Conservation (phyloP, 2,888 invertebrate species). For the Coleophora deauratella region DNA sequence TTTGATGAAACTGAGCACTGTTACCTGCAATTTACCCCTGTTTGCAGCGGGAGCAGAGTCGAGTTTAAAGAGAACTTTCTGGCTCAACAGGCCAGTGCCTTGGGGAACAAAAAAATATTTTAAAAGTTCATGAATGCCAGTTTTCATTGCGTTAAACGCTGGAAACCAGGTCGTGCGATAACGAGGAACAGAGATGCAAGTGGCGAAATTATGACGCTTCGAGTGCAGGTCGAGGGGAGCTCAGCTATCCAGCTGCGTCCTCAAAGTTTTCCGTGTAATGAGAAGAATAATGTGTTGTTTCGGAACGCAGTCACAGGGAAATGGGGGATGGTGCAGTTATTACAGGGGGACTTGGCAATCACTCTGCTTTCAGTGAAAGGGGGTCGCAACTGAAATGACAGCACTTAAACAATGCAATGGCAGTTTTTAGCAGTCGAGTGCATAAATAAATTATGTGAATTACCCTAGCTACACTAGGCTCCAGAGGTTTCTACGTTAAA, state of each 20-base stretch:
- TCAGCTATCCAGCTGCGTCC: conserved; percentile 17
- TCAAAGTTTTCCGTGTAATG: conserved; percentile 23
- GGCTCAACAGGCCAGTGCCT: background rate
- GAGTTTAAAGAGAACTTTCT: background rate
- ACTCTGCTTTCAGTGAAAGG: conserved; percentile 30
- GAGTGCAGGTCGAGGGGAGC: conserved; percentile 15
- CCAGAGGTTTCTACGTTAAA: no score
- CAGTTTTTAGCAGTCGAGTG: no score
- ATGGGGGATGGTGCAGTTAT: conserved; percentile 26
- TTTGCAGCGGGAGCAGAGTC: no score
- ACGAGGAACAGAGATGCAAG: conserved; percentile 43
- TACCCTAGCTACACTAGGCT: no score
- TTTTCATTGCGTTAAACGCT: conserved; percentile 52
- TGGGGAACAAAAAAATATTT: conserved; percentile 29
- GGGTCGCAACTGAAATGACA: conserved; percentile 42
- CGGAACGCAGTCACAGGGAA: background rate
- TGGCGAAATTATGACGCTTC: conserved; percentile 26
- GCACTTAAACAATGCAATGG: conserved; percentile 3
- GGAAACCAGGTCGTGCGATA: conserved; percentile 63
- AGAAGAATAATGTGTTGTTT: conserved; percentile 3
- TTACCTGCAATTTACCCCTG: no score
- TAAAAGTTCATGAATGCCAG: conserved; percentile 46
- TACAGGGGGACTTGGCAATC: conserved; percentile 37
- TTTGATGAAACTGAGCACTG: no score
- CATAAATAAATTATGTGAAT: no score